phyloP scores from a whole-genome alignment of 2,797 vertebrate species.

The Pangasius djambal region DNA sequence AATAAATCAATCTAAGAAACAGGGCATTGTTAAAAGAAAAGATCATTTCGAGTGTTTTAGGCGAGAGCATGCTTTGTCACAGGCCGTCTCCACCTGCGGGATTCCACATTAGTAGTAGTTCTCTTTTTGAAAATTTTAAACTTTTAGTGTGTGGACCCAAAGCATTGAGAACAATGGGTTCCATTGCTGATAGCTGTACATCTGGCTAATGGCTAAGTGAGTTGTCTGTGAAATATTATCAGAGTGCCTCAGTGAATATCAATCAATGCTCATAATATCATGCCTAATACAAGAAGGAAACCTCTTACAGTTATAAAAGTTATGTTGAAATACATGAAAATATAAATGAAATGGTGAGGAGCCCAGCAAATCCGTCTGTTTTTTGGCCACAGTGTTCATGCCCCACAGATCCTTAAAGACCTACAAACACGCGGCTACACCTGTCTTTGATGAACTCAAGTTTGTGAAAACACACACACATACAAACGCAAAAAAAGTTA shows the following conservation, averaged over 20 bases:
- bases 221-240: neutral
- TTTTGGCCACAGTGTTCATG: neutral
- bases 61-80: neutral
- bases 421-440: constrained; percentile 29
- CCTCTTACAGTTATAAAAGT: neutral
- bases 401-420: neutral
- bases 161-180: neutral
- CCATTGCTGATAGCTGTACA: neutral
- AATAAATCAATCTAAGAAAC: neutral
- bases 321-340: neutral
- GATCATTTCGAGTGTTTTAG: neutral
- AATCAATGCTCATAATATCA: neutral
- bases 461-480: constrained; percentile 5
- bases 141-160: neutral
- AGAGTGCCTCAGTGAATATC: neutral
- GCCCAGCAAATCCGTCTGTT: neutral
- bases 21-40: neutral
- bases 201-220: neutral
- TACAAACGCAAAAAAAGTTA: neutral
- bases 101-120: neutral
- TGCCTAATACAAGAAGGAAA: neutral
- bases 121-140: neutral
- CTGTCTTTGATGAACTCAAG: constrained; percentile 39
- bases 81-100: neutral
- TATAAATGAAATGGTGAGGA: neutral